phyloP scores from a whole-genome alignment of 1,140 invertebrate species.

The Ips nitidus region DNA sequence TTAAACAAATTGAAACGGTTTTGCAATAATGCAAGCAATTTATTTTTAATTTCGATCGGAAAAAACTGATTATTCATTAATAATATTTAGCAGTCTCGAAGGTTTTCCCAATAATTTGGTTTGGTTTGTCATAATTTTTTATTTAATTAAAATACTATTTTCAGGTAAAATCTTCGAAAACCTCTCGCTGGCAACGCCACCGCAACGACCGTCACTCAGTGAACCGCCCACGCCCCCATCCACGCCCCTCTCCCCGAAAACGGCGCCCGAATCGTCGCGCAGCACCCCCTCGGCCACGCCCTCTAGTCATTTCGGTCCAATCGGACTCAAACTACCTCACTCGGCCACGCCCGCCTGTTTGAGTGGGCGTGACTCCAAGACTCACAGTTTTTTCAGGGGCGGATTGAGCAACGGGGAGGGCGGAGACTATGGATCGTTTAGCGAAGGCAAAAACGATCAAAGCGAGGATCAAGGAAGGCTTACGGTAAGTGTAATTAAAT shows the following conservation, averaged over 20 bases:
- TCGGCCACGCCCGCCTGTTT: conserved; percentile 7
- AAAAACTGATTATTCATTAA: conserved; percentile 22
- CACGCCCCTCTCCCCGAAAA: conserved; percentile 51
- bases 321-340: conserved; percentile 41
- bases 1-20: conserved; percentile 1
- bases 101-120: neutral
- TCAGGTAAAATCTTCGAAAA: conserved; percentile 52
- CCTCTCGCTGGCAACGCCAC: conserved; percentile 42
- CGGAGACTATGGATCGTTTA: conserved; percentile 12
- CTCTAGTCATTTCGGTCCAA: conserved; percentile 43
- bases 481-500: conserved; percentile 14
- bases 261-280: conserved; percentile 38
- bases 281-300: conserved; percentile 40
- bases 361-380: neutral
- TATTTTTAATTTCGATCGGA: conserved; percentile 5
- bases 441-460: conserved; percentile 13
- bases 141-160: conserved; percentile 19
- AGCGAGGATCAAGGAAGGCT: conserved; percentile 21
- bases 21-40: conserved; percentile 8
- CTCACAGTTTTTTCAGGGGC: conserved; percentile 15
- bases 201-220: conserved; percentile 40
- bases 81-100: neutral
- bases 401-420: conserved; percentile 24
- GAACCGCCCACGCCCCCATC: conserved; percentile 51
- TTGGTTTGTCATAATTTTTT: neutral